Evolutionary conservation across 2,888 invertebrate genomes (phyloP), one percentile per base, ranked within the genome.

Genomic region (Eurytoma californica): DNA sequence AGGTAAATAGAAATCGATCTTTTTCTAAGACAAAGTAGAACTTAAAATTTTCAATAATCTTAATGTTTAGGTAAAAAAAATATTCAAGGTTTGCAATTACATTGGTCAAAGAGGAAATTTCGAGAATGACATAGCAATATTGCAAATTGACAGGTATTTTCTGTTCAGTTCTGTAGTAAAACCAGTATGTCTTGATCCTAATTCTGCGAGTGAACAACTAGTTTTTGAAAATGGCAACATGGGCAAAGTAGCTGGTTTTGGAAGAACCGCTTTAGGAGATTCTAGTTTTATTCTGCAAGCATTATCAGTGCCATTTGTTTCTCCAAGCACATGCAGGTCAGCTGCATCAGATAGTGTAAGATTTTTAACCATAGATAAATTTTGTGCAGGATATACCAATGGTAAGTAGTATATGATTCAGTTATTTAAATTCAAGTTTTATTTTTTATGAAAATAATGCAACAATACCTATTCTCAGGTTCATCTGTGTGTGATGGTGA

Each of bases 401-500:
- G 90, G 90, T 90, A 82, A 79, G 86, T 84, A 53, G 39, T 70
- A 9, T 75, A 13, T 61, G 16, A 4, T 60, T 28, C 7, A 14
- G 14, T 5, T 24, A 5, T 4, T 28, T 60, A 5, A 58, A 60
- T 13, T 24, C 9, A 18, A 16, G 18, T 51, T 60, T n/a, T n/a
- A n/a, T 60, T 13, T 51, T 67, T 53, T n/a, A n/a, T 16, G 12
- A 53, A 60, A 60, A 65, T 3, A 20, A 60, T 30, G 30, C 30
- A 39, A n/a, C 39, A 28, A 5, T 51, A 58, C 65, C 65, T 70
- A 53, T 78, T 76, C 72, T 51, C 80, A 91, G 91, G 90, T 75
- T 88, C 89, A 18, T 85, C 91, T 2, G 91, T 91, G 14, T 92
- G 92, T 75, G 87, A 89, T 60, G 92, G 92, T 3, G 92, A 92